Conservation (phyloP, 2,888 invertebrate genomes). For the Limnephilus marmoratus region DNA sequence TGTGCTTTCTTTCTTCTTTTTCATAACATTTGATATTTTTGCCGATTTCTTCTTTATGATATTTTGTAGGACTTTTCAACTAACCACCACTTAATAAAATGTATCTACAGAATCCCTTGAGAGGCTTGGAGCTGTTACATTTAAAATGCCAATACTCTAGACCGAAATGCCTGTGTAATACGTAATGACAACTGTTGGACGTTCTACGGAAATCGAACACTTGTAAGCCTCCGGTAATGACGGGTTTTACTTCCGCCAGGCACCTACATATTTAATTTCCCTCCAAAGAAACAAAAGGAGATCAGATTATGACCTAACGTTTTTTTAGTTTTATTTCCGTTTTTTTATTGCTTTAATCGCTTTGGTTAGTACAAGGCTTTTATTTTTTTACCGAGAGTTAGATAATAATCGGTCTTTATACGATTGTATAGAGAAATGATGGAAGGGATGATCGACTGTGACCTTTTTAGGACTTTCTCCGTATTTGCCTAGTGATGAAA, state of each 20-base stretch:
- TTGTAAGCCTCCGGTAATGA: neutral
- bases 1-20: neutral
- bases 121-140: neutral
- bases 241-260: neutral
- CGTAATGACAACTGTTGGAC: neutral
- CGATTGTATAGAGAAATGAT: neutral
- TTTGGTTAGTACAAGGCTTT: neutral
- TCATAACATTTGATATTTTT: neutral
- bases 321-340: neutral
- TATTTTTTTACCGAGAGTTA: neutral
- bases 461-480: neutral
- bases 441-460: neutral
- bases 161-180: neutral
- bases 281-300: slow-evolving; percentile 2
- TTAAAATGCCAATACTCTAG: neutral
- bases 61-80: neutral
- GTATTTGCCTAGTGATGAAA: neutral
- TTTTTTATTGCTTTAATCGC: neutral
- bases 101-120: neutral
- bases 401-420: neutral
- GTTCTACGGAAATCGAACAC: neutral
- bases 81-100: no score
- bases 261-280: neutral
- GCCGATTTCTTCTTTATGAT: neutral
- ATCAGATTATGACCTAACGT: neutral